A percentile compares a stretch with the other conserved stretches of the same genome.
These are phyloP conservation scores for Falco peregrinus DNA, from an alignment of 2,797 vertebrate species.

Conservation along the genomic window DNA sequence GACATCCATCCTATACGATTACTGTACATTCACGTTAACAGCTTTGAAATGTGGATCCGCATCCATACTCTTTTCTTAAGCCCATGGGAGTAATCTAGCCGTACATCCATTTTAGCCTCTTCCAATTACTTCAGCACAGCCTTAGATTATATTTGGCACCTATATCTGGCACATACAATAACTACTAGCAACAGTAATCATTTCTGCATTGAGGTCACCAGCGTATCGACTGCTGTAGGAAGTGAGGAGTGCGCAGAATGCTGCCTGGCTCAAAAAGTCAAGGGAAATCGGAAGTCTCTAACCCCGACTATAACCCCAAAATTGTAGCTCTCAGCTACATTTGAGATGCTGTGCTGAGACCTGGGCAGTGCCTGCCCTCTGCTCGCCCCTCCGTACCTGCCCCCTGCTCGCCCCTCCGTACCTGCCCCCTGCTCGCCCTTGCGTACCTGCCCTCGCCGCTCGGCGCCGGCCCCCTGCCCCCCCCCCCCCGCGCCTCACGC, in stretches of 20 bases:
- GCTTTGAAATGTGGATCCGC: neutral
- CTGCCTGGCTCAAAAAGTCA: neutral
- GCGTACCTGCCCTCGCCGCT: too few relatives aligned
- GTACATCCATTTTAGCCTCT: neutral
- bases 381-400: too few relatives aligned
- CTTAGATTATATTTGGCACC: neutral
- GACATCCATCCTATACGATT: neutral
- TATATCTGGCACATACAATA: neutral
- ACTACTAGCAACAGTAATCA: neutral
- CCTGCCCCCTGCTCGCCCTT: too few relatives aligned
- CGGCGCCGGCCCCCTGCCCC: too few relatives aligned
- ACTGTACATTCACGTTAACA: neutral
- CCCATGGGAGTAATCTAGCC: neutral
- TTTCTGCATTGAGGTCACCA: slow-evolving; percentile 11
- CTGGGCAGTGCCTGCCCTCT: neutral
- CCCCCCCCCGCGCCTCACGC: neutral
- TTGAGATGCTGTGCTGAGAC: neutral
- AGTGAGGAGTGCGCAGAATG: neutral
- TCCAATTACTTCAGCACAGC: neutral
- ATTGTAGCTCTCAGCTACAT: neutral
- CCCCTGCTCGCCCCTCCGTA: too few relatives aligned
- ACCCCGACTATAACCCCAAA: neutral
- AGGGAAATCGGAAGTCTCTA: neutral
- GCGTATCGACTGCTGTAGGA: neutral
- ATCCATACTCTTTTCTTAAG: neutral